Base-by-base conservation (phyloP, 2,797 vertebrate species). In the Helarctos malayanus region DNA sequence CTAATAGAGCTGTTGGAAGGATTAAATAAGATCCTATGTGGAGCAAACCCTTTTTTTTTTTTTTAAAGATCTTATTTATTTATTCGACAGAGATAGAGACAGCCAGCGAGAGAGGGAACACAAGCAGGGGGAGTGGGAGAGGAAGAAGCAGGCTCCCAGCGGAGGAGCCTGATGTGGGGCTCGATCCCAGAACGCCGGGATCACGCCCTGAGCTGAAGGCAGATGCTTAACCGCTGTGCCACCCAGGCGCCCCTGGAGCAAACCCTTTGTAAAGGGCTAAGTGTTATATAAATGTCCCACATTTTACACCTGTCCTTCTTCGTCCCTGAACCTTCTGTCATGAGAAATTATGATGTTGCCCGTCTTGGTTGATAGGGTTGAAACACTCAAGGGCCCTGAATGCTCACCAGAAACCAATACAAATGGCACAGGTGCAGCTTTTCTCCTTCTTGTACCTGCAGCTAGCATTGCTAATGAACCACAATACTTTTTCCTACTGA, bases 201-300 rank as follows among this genome's bases (percentile, higher is more conserved):
- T 38, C 35, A 38, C 35, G 35, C 35, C 35, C 35, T 38, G 38
- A 38, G 38, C 38, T 38, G 38, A 38, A 38, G 38, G 38, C 38
- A 38, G 38, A 38, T 4, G 3, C 38, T 38, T 38, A 38, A 38
- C 38, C 38, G 38, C 38, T 38, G 38, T 38, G 38, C 38, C 38
- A 38, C 38, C 38, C 38, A 38, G 38, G 38, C 38, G 38, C 38
- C 38, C 38, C 38, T 79, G 27, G 47, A 47, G 11, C 69, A 87
- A 95, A 73, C 19, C 7, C 27, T 87, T 87, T 16, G 52, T 80
- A 61, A 94, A 92, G 69, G 59, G 12, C 35, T 69, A 92, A 76
- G 59, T 52, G 19, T 18, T 88, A 12, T n/a, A 19, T 69, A 83
- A 71, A 90, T 68, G 18, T 14, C 4, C n/a, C 29, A 79, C 8